Conservation (phyloP, 2,113 vertebrate species). For the Chlorocebus sabaeus region DNA sequence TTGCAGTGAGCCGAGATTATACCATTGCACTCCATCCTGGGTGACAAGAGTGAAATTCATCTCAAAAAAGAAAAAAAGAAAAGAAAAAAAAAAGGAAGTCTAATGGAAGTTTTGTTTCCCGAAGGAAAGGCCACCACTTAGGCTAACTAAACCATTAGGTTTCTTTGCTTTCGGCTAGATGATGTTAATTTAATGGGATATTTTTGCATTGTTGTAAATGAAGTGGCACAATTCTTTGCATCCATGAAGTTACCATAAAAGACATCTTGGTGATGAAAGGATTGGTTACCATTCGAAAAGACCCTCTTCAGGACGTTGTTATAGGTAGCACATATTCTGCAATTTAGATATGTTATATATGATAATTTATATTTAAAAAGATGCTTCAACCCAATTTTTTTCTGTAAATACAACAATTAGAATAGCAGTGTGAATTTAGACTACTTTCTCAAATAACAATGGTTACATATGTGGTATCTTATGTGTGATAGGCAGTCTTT, state of each 20-base stretch:
- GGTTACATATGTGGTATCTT: not conserved
- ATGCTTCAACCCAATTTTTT: not conserved
- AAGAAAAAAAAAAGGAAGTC: not conserved
- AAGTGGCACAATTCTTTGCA: not conserved
- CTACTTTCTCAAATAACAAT: not conserved
- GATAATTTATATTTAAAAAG: not conserved
- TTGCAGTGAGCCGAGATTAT: too few relatives aligned
- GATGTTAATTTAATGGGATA: not conserved
- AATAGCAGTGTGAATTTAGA: not conserved
- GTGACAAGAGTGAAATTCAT: too few relatives aligned
- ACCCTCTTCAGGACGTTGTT: not conserved
- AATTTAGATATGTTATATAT: not conserved
- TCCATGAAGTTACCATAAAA: not conserved
- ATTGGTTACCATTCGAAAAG: not conserved
- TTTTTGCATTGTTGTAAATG: not conserved
- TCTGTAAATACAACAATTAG: not conserved
- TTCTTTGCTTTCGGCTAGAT: not conserved
- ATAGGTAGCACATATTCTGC: not conserved
- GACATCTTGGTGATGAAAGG: not conserved
- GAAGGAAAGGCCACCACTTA: not conserved
- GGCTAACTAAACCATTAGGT: not conserved
- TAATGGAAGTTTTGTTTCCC: not conserved
- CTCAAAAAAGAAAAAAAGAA: too few relatives aligned
- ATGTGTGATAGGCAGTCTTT: not conserved
- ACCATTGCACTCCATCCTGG: too few relatives aligned